Percentiles rank a stretch among this genome's conserved stretches.
These are phyloP conservation scores for Drosophila koepferae DNA, from an alignment of 2,888 invertebrate genomes.

Conservation along the genomic window DNA sequence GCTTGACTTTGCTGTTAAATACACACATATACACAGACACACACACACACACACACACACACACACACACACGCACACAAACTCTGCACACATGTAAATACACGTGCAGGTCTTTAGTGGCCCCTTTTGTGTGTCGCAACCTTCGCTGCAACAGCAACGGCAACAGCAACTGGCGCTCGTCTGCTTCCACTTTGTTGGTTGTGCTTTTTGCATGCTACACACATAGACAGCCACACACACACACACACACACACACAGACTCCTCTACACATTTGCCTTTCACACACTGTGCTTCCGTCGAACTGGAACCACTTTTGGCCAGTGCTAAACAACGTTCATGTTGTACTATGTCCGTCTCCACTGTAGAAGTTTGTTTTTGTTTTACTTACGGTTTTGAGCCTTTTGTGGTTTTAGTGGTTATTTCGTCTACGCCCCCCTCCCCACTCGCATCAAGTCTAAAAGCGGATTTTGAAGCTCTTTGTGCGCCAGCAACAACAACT, in stretches of 20 bases:
- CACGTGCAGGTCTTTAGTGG: constrained; percentile 59
- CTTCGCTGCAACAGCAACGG: constrained; percentile 10
- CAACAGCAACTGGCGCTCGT: constrained; percentile 20
- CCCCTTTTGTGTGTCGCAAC: constrained; percentile 51
- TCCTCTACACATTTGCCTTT: constrained; percentile 13
- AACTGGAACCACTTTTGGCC: constrained; percentile 42
- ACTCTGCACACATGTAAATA: constrained; percentile 35
- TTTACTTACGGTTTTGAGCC: constrained; percentile 67
- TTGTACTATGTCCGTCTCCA: constrained; percentile 40
- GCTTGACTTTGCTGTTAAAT: constrained; percentile 75
- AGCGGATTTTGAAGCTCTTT: constrained; percentile 41
- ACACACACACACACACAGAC: not conserved
- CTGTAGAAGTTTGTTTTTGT: constrained; percentile 50
- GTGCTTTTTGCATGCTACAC: constrained; percentile 64
- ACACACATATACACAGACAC: constrained; percentile 36
- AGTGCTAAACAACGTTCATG: constrained; percentile 36
- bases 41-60: constrained; percentile 23
- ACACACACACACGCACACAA: constrained; percentile 26
- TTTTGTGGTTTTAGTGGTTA: constrained; percentile 60
- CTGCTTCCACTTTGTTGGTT: constrained; percentile 38
- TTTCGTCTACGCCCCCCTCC: constrained; percentile 8
- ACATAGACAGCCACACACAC: not conserved
- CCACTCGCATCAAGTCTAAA: constrained; percentile 30
- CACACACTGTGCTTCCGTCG: constrained; percentile 23
- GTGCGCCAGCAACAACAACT: constrained; percentile 10